Conservation (phyloP, 2,888 invertebrate species). For the Caenorhabditis sp. region DNA sequence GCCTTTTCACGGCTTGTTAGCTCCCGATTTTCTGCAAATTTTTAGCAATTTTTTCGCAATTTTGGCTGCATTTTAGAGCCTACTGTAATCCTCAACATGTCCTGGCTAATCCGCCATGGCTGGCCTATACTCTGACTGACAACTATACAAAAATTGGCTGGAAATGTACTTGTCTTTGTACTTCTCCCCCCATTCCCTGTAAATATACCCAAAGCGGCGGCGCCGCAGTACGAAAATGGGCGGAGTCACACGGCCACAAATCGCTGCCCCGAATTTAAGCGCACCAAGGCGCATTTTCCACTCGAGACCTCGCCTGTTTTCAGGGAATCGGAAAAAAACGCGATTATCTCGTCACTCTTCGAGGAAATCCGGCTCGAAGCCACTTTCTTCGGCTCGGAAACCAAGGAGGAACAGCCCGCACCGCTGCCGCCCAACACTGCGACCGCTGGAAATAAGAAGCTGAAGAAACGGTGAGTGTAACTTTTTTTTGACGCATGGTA, state of each 20-base stretch:
- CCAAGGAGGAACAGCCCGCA: constrained; percentile 1
- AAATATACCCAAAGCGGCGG: constrained; percentile 1
- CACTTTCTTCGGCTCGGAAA: constrained; percentile 11
- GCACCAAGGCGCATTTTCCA: neutral
- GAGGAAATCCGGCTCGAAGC: constrained; percentile 62
- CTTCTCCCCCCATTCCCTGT: neutral
- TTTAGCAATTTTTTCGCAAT: too few species aligned
- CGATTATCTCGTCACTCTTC: constrained; percentile 55
- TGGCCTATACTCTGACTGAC: too few species aligned
- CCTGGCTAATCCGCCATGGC: too few species aligned
- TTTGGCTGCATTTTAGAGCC: too few species aligned
- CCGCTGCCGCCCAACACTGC: neutral
- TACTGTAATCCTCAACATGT: too few species aligned
- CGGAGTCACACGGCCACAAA: neutral
- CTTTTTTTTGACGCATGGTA: neutral
- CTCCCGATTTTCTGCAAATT: too few species aligned
- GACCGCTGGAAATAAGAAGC: constrained; percentile 31
- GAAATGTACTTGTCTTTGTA: too few species aligned
- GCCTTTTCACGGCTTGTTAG: neutral
- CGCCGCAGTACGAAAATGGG: neutral
- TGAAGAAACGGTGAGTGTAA: constrained; percentile 57
- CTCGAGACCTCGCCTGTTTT: too few species aligned
- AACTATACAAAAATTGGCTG: too few species aligned
- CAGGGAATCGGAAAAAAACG: constrained; percentile 48
- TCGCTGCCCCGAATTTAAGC: too few species aligned